Evolutionary conservation across 2,113 vertebrate species (phyloP).

Genomic region (Sisor rabdophorus): DNA sequence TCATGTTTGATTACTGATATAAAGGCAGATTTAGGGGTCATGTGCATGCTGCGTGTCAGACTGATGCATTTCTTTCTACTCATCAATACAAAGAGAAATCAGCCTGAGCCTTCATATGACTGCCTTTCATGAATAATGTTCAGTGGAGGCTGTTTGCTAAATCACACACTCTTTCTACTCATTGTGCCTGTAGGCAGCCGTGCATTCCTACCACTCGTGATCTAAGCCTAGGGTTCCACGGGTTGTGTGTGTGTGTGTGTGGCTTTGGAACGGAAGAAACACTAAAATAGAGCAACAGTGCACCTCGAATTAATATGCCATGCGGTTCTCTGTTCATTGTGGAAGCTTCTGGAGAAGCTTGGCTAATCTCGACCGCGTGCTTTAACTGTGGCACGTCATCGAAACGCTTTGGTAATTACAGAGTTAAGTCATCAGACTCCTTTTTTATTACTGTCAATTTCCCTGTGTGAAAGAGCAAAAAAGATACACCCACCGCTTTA

Average conservation of each 20-base stretch:
- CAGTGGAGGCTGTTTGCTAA: slow-evolving; percentile 52
- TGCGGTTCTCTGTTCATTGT: slow-evolving; percentile 10
- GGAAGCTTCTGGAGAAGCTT: slow-evolving; percentile 17
- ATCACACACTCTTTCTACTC: slow-evolving; percentile 50
- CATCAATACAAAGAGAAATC: slow-evolving; percentile 17
- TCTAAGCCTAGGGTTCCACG: slow-evolving; percentile 45
- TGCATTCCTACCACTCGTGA: slow-evolving; percentile 61
- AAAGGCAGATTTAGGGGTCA: slow-evolving; percentile 28
- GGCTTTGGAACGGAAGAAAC: slow-evolving; percentile 19
- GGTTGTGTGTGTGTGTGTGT: slow-evolving; percentile 24
- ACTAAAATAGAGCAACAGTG: slow-evolving; percentile 30
- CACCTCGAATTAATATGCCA: slow-evolving; percentile 29
- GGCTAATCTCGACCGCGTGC: slow-evolving; percentile 37
- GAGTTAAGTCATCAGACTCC: slow-evolving; percentile 78
- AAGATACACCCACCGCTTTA: slow-evolving; percentile 80
- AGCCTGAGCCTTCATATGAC: slow-evolving; percentile 42
- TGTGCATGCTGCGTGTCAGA: slow-evolving; percentile 19
- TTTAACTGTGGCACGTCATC: slow-evolving; percentile 57
- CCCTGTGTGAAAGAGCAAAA: slow-evolving; percentile 75
- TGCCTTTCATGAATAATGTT: slow-evolving; percentile 60
- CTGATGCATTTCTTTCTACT: slow-evolving; percentile 32
- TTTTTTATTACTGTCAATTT: slow-evolving; percentile 89
- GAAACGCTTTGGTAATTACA: slow-evolving; percentile 72
- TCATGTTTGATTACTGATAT: slow-evolving; percentile 15
- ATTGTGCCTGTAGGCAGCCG: slow-evolving; percentile 55